A percentile compares a stretch with the other conserved stretches of the same genome.
Evolutionary conservation across 2,888 invertebrate genomes (phyloP).

Genomic region (Aphodius granarius): DNA sequence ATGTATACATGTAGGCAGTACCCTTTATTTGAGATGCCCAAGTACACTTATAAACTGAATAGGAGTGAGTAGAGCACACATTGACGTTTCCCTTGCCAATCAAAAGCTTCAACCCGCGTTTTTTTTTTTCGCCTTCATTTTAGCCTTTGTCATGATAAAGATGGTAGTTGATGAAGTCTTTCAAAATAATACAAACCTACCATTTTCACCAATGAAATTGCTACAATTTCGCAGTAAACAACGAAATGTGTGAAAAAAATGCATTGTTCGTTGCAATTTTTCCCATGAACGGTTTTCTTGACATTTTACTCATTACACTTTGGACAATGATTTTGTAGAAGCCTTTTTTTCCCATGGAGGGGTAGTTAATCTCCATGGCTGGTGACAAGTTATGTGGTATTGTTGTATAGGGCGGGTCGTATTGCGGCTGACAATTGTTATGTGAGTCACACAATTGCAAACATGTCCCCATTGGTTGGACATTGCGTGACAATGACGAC

Average conservation of each 20-base stretch:
- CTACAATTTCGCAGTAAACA: background rate
- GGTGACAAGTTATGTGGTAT: background rate
- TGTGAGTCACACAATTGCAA: background rate
- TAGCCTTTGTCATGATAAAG: constrained; percentile 1
- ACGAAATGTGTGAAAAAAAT: background rate
- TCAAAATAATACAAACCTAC: background rate
- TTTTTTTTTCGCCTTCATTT: constrained; percentile 1
- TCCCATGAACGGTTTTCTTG: no score
- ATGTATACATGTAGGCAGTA: constrained; percentile 14
- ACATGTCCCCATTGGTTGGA: background rate
- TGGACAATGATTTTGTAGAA: no score
- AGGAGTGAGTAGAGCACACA: background rate
- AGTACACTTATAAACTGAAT: constrained; percentile 6
- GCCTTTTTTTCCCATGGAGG: background rate
- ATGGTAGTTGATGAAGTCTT: background rate
- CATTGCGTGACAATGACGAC: constrained; percentile 14
- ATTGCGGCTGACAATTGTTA: background rate
- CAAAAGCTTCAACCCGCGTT: background rate
- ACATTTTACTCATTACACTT: no score
- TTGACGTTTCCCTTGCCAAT: constrained; percentile 5
- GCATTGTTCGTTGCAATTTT: no score
- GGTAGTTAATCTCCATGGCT: background rate
- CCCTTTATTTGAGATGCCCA: constrained; percentile 10
- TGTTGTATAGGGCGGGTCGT: background rate
- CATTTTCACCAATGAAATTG: background rate